A percentile compares a stretch with the other conserved stretches of the same genome.
These are phyloP conservation scores for Protophormia terraenovae DNA, from an alignment of 2,888 invertebrate genomes.

Conservation along the genomic window DNA sequence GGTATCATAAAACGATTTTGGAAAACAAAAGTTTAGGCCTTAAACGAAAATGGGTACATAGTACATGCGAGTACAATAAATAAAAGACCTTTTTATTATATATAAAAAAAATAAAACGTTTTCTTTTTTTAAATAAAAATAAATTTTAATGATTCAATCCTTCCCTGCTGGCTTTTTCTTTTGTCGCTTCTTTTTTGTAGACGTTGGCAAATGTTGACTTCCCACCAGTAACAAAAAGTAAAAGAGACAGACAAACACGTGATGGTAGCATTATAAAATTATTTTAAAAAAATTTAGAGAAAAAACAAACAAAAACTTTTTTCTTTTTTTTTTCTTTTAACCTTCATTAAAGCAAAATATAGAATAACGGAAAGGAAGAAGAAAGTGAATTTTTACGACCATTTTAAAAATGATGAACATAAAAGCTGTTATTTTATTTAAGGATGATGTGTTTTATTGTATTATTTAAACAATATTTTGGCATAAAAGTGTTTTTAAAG, in stretches of 20 bases:
- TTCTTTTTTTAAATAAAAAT: not conserved
- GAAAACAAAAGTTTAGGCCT: not conserved
- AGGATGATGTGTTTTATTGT: not conserved
- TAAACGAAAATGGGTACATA: not conserved
- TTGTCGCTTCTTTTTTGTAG: not conserved
- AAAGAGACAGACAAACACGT: not conserved
- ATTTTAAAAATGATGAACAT: slow-evolving; percentile 33
- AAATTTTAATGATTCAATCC: slow-evolving; percentile 32
- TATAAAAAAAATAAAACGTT: too few species aligned
- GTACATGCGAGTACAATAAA: not conserved
- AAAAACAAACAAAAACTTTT: not conserved
- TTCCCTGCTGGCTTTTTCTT: not conserved
- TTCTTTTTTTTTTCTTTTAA: slow-evolving; percentile 31
- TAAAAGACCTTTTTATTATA: slow-evolving; percentile 8
- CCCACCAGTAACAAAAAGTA: not conserved
- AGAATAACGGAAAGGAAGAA: not conserved
- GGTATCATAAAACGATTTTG: slow-evolving; percentile 15
- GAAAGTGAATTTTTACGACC: slow-evolving; percentile 23
- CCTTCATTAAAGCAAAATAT: slow-evolving; percentile 37
- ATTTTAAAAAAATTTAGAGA: not conserved
- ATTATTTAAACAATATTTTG: not conserved
- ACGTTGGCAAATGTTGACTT: not conserved
- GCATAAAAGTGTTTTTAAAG: not conserved
- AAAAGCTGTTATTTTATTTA: not conserved
- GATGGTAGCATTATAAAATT: not conserved